Evolutionary conservation across 2,113 vertebrate genomes (phyloP).

Genomic region (Mugil cephalus): DNA sequence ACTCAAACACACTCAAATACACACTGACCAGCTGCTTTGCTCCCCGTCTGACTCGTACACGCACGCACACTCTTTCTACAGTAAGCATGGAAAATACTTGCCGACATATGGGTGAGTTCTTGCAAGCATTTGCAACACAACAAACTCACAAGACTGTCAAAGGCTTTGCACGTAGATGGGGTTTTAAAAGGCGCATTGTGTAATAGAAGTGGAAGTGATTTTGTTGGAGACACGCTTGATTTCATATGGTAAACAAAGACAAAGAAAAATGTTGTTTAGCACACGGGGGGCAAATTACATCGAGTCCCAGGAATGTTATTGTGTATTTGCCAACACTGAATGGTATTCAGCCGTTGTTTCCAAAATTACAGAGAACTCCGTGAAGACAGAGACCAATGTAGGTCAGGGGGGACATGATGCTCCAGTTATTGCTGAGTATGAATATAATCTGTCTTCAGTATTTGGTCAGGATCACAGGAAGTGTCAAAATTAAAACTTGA

Average conservation of each 20-base stretch:
- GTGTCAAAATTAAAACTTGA: conserved; percentile 2
- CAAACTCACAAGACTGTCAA: too few relatives aligned
- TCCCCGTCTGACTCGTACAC: background rate
- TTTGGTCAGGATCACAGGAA: background rate
- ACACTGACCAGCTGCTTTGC: conserved; percentile 16
- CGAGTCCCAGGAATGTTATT: conserved; percentile 48
- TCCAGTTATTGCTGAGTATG: background rate
- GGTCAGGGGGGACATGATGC: background rate
- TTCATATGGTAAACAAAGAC: conserved; percentile 1
- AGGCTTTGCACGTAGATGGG: background rate
- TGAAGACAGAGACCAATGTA: background rate
- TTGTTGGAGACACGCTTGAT: background rate
- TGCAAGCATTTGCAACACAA: too few relatives aligned
- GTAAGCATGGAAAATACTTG: background rate
- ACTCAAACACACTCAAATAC: conserved; percentile 37
- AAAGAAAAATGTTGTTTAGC: conserved; percentile 31
- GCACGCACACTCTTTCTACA: conserved; percentile 2
- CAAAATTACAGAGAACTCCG: conserved; percentile 26
- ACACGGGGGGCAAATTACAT: conserved; percentile 48
- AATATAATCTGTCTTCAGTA: conserved; percentile 4
- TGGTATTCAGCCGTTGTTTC: conserved; percentile 11
- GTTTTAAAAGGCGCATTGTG: conserved; percentile 15
- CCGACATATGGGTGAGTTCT: too few relatives aligned
- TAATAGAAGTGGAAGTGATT: conserved; percentile 3
- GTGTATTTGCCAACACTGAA: conserved; percentile 36